Evolutionary conservation across 2,888 invertebrate species (phyloP).

Genomic region (Cremastobaeus sp.): DNA sequence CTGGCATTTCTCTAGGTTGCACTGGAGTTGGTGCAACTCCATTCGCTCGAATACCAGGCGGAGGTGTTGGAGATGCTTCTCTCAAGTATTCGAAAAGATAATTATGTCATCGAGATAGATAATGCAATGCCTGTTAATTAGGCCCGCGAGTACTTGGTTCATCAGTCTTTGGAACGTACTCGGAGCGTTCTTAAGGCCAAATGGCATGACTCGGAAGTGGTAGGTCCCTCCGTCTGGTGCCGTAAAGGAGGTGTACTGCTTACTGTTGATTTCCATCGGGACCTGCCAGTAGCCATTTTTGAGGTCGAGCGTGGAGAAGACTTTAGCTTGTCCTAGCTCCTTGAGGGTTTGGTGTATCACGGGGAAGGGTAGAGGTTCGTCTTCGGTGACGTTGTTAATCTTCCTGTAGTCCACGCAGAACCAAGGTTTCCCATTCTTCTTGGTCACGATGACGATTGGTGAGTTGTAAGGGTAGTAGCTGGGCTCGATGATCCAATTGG

Average conservation of each 20-base stretch:
- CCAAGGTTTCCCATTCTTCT: constrained; percentile 56
- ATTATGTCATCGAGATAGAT: constrained; percentile 13
- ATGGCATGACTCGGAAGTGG: constrained; percentile 4
- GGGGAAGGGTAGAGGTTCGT: constrained; percentile 59
- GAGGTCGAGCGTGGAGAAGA: constrained; percentile 61
- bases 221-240: not conserved
- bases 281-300: constrained; percentile 69
- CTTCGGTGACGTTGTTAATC: constrained; percentile 60
- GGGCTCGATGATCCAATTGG: constrained; percentile 8
- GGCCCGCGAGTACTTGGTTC: constrained; percentile 1
- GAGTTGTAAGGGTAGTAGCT: constrained; percentile 10
- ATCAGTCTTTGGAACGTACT: constrained; percentile 3
- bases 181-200: not conserved
- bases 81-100: constrained; percentile 1
- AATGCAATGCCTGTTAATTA: not conserved
- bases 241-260: constrained; percentile 17
- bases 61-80: constrained; percentile 4
- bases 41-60: not conserved
- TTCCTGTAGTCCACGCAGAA: constrained; percentile 47
- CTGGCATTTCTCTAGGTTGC: constrained; percentile 5
- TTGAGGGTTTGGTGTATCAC: constrained; percentile 61
- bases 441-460: constrained; percentile 55
- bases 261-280: constrained; percentile 51
- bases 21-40: not conserved
- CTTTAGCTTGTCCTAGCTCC: constrained; percentile 63